Conservation (phyloP, 2,113 vertebrate genomes). For the Bagarius yarrelli region DNA sequence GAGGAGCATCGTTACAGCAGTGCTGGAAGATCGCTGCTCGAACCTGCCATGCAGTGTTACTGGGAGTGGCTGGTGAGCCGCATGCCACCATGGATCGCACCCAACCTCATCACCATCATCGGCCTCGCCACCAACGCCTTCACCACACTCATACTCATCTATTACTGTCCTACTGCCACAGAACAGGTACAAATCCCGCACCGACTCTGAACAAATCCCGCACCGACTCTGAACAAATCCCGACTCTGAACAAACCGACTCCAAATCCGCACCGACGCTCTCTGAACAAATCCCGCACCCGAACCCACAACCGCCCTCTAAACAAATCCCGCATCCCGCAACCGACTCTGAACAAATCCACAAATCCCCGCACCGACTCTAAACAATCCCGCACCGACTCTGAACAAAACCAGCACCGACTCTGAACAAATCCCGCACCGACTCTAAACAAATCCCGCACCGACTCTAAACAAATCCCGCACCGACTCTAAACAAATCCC, state of each 20-base stretch:
- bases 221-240: not conserved
- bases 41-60: conserved; percentile 94
- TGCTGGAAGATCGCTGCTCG: conserved; percentile 88
- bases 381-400: too few relatives aligned
- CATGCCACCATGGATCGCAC: conserved; percentile 93
- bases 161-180: conserved; percentile 94
- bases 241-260: too few relatives aligned
- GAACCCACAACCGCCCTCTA: too few relatives aligned
- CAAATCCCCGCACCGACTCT: too few relatives aligned
- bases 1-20: conserved; percentile 97
- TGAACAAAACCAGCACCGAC: too few relatives aligned
- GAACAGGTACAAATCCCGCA: conserved; percentile 80
- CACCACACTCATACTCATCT: conserved; percentile 90
- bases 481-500: too few relatives aligned
- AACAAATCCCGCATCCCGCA: too few relatives aligned
- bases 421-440: too few relatives aligned
- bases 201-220: not conserved
- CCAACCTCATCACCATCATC: conserved; percentile 94
- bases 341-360: too few relatives aligned
- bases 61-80: conserved; percentile 94
- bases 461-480: too few relatives aligned
- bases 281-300: too few relatives aligned
- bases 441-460: conserved; percentile 50
- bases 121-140: conserved; percentile 93
- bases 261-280: too few relatives aligned